Evolutionary conservation across 2,113 vertebrate species (phyloP).

Genomic region (Typhlomys cinereus): DNA sequence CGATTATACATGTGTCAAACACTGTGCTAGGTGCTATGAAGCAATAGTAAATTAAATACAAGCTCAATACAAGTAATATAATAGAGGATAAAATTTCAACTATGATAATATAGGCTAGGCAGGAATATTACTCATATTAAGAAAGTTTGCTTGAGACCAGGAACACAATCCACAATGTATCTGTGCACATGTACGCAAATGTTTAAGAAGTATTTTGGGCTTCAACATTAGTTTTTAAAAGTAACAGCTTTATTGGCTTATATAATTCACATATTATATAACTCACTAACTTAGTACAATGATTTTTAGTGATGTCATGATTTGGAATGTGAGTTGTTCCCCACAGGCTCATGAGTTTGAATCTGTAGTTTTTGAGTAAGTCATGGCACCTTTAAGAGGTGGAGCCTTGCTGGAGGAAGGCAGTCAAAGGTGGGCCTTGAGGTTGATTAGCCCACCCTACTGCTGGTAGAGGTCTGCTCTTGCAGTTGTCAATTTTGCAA

Average conservation of each 20-base stretch:
- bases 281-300: constrained; percentile 4
- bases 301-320: too few species aligned
- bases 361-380: too few species aligned
- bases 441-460: too few species aligned
- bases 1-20: not conserved
- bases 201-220: not conserved
- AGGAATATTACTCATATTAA: not conserved
- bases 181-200: not conserved
- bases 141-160: not conserved
- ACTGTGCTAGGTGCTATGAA: not conserved
- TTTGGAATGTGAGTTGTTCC: too few species aligned
- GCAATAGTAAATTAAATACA: not conserved
- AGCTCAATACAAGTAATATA: not conserved
- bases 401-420: too few species aligned
- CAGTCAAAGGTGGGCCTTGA: too few species aligned
- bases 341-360: too few species aligned
- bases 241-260: not conserved
- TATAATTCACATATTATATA: not conserved
- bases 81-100: not conserved
- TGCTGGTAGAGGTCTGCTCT: too few species aligned
- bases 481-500: too few species aligned
- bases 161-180: not conserved
- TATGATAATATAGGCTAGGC: not conserved
- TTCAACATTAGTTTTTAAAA: not conserved
- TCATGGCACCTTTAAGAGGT: too few species aligned